Base-by-base conservation (phyloP, 2,888 invertebrate genomes). In the Trileptium ribeirensis region DNA sequence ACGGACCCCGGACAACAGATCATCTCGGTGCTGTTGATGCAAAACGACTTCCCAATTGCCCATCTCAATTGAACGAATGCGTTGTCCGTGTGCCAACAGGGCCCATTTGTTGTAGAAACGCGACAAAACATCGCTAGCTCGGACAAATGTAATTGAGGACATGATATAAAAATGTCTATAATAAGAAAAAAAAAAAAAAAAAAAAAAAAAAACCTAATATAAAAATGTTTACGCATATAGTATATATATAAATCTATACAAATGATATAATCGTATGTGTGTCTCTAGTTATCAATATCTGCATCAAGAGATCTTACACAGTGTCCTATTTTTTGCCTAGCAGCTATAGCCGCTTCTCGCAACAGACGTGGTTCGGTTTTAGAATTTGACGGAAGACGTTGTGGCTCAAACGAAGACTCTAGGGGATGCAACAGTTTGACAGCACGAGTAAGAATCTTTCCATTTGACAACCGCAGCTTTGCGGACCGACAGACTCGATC, bases 401-500 rank as follows among this genome's bases (percentile, higher is more conserved):
- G 51, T 51, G 51, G 70, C 33, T 70, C 70, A 29, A 36, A 70
- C 33, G 33, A 70, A 70, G 36, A 33, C 37, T 77, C 77, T 8
- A 77, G n/a, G 36, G 77, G 77, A 37, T 77, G 37, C 77, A 77
- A 36, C 33, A 34, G 77, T 37, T 34, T 77, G n/a, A 77, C 3
- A 2, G 77, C n/a, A 36, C 77, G 77, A 77, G 77, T 77, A 8
- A 77, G n/a, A 31, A 37, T 77, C 33, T 33, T 36, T n/a, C 77
- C 77, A 29, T 31, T 34, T 8, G 77, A 33, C 34, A 77, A 31
- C n/a, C 34, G 37, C n/a, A 77, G 36, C n/a, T 37, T 77, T 37
- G 77, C 77, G 8, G 77, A n/a, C 33, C 77, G 77, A 34, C n/a
- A 34, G n/a, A n/a, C 37, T n/a, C 77, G 34, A 77, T 77, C 77